A percentile compares a stretch with the other conserved stretches of the same genome.
These are phyloP conservation scores for Zosterops hypoxanthus DNA, from an alignment of 2,113 vertebrate genomes.

Conservation along the genomic window DNA sequence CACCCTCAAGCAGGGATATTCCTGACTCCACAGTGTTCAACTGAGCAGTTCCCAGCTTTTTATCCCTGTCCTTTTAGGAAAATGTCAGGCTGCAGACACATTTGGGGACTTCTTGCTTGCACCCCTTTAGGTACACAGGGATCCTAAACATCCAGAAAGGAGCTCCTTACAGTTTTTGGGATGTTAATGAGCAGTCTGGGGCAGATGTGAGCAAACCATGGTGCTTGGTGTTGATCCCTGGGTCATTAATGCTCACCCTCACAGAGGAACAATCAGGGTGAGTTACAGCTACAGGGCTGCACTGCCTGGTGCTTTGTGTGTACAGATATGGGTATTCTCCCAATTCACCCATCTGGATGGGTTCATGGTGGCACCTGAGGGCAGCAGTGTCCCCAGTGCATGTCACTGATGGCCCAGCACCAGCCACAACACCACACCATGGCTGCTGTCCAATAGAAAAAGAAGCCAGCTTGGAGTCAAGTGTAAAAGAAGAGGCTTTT, in stretches of 20 bases:
- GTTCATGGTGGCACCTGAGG: neutral
- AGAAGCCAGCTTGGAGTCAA: neutral
- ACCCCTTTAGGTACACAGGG: neutral
- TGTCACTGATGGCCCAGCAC: neutral
- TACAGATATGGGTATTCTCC: fast-evolving
- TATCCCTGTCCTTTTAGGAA: neutral
- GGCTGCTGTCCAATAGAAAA: neutral
- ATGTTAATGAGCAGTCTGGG: conserved; percentile 42
- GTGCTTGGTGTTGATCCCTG: neutral
- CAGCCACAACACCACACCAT: fast-evolving
- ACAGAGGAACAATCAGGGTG: conserved; percentile 27
- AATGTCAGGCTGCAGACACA: neutral
- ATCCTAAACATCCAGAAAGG: neutral
- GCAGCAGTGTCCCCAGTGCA: neutral
- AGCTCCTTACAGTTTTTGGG: neutral
- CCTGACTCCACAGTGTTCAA: fast-evolving
- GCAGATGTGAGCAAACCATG: conserved; percentile 31
- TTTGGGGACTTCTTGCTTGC: fast-evolving
- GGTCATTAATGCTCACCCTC: conserved; percentile 39
- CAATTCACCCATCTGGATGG: fast-evolving
- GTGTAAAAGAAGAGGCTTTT: neutral
- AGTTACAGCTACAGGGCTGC: neutral
- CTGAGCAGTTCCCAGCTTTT: neutral
- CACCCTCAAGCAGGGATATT: neutral
- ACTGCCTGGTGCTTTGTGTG: neutral